Base-by-base conservation (phyloP, 1,140 invertebrate genomes). In the Lepidostoma basale region DNA sequence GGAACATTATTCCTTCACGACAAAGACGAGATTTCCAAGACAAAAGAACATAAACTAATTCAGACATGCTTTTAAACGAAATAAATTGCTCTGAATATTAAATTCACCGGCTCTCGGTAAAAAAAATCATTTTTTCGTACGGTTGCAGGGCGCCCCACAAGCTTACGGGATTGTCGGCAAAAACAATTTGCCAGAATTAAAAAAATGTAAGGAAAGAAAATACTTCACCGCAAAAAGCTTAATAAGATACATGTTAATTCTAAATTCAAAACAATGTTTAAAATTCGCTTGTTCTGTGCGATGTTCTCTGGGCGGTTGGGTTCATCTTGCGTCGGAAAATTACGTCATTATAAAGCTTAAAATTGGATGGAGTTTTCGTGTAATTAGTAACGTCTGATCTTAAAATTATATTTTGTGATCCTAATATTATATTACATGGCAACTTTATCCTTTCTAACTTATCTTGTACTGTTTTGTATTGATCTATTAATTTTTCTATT, bases 81-180 rank as follows among this genome's bases (percentile, higher is more conserved):
- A 73, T 73, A 73, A 73, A 69, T 73, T 73, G 67, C 67, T 52
- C 23, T 58, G 71, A 68, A 73, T 73, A 73, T 73, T 73, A 69
- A 73, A 73, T 73, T 69, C 67, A 54, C 52, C 67, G 10, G 42
- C 30, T 69, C 64, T 28, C 67, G 42, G 47, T 72, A 66, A 72
- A 68, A 56, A 14, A 42, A 30, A 40, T 72, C 39, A 62, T 63
- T 60, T 72, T 66, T 67, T 72, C 63, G 45, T 68, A 26, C 67
- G 63, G 67, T 63, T 63, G 62, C 70, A 72, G 44, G 62, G 58
- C 42, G 66, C 62, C 62, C 49, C 40, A 42, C 69, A 72, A 72
- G 70, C 70, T 58, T 28, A 26, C 65, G 26, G 62, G 70, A 72
- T 72, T 71, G 69, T 71, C 69, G 70, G 63, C 33, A 59, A 62